phyloP scores from a whole-genome alignment of 2,797 vertebrate species.

The Lacerta agilis region DNA sequence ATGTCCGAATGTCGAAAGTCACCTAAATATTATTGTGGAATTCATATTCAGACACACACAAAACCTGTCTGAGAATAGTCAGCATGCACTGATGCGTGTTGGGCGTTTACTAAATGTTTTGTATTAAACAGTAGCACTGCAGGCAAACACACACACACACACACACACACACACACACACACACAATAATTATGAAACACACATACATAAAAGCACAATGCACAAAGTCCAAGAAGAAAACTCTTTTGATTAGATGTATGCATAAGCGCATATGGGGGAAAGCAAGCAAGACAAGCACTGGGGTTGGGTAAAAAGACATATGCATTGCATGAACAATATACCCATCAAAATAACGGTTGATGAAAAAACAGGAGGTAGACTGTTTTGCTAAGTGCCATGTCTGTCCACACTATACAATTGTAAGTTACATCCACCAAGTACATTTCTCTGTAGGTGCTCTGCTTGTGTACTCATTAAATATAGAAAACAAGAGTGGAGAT shows the following conservation, averaged over 20 bases:
- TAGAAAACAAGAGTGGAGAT: constrained; percentile 66
- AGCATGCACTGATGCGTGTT: not conserved
- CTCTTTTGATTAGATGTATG: constrained; percentile 20
- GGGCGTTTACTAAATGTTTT: not conserved
- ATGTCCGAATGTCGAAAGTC: not conserved
- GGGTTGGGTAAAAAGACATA: not conserved
- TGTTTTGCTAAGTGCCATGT: constrained; percentile 70
- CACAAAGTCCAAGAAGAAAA: not conserved
- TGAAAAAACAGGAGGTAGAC: constrained; percentile 68
- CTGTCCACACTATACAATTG: constrained; percentile 75
- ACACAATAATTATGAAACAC: not conserved
- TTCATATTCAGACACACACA: not conserved
- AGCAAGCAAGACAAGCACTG: constrained; percentile 17
- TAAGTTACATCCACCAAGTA: constrained; percentile 79
- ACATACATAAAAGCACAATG: not conserved
- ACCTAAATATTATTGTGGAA: not conserved
- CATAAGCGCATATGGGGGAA: constrained; percentile 32
- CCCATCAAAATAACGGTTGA: constrained; percentile 29
- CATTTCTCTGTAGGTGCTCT: constrained; percentile 55
- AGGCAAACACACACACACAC: no score
- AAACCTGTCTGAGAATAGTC: not conserved
- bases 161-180: not conserved
- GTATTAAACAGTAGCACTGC: not conserved
- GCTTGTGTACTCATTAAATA: constrained; percentile 72
- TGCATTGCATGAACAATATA: not conserved